A percentile compares a stretch with the other conserved stretches of the same genome.
Evolutionary conservation across 1,140 invertebrate genomes (phyloP).

Genomic region (Brachionus rotundiformis): DNA sequence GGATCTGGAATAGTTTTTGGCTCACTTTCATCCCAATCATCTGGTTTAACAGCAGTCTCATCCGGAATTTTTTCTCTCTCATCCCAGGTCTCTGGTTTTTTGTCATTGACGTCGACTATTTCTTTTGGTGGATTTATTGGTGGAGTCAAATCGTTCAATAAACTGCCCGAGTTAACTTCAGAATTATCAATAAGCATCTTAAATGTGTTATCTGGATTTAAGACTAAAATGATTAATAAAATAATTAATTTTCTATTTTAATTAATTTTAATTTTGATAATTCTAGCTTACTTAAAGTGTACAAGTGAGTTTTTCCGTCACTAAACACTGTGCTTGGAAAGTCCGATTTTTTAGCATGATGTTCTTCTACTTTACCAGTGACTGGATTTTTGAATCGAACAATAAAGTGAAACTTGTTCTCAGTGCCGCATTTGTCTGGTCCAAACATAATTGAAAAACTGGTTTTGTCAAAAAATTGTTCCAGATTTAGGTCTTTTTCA

Average conservation of each 20-base stretch:
- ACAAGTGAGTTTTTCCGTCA: conserved; percentile 92
- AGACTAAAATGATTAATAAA: conserved; percentile 63
- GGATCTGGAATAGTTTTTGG: conserved; percentile 61
- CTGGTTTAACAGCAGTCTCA: conserved; percentile 31
- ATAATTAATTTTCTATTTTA: conserved; percentile 54
- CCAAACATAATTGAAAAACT: conserved; percentile 99
- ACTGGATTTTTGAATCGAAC: conserved; percentile 91
- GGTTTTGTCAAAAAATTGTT: conserved; percentile 88
- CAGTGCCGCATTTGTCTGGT: conserved; percentile 96
- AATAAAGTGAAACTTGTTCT: conserved; percentile 95
- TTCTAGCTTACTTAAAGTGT: conserved; percentile 71
- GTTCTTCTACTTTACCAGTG: conserved; percentile 77
- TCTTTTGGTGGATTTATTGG: conserved; percentile 90
- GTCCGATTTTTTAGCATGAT: conserved; percentile 79
- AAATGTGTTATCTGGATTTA: conserved; percentile 82
- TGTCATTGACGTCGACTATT: conserved; percentile 89
- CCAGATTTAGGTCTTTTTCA: conserved; percentile 66
- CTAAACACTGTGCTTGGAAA: conserved; percentile 85
- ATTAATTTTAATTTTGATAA: too few relatives aligned
- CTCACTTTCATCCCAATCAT: conserved; percentile 62
- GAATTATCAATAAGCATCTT: conserved; percentile 71
- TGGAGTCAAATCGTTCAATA: conserved; percentile 84
- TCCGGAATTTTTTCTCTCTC: conserved; percentile 78
- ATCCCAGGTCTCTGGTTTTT: conserved; percentile 90
- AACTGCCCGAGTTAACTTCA: conserved; percentile 78